Percentiles rank a stretch among this genome's conserved stretches.
These are phyloP conservation scores for Acanthococcus lagerstroemiae DNA, from an alignment of 2,888 invertebrate species.

Conservation along the genomic window DNA sequence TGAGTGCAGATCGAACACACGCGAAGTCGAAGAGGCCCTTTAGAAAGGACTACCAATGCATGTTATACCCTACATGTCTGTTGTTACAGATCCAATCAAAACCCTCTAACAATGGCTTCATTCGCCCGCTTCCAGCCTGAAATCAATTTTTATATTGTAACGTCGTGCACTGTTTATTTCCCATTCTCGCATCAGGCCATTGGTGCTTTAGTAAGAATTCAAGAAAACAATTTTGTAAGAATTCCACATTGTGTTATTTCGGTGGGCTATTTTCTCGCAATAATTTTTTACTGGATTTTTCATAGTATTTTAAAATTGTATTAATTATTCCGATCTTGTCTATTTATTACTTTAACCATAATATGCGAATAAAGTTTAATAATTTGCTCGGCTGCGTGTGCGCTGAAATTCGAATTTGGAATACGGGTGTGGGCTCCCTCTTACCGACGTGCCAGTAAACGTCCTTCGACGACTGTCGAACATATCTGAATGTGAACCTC, in stretches of 20 bases:
- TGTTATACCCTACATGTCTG: too few relatives aligned
- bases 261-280: constrained; percentile 25
- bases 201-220: constrained; percentile 17
- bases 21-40: too few relatives aligned
- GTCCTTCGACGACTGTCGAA: too few relatives aligned
- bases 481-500: too few relatives aligned
- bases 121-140: constrained; percentile 18
- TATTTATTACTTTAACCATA: constrained; percentile 23
- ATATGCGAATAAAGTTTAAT: not conserved
- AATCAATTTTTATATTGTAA: not conserved
- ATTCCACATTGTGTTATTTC: constrained; percentile 5
- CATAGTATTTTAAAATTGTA: constrained; percentile 15
- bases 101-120: not conserved
- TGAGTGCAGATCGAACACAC: too few relatives aligned
- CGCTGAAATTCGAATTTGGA: too few relatives aligned
- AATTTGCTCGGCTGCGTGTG: too few relatives aligned
- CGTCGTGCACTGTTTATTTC: not conserved
- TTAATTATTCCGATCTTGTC: constrained; percentile 10
- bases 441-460: too few relatives aligned
- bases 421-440: too few relatives aligned
- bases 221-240: not conserved
- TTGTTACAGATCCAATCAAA: not conserved
- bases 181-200: constrained; percentile 20
- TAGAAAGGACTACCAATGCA: too few relatives aligned
- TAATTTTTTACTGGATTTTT: constrained; percentile 26